Percentiles rank a stretch among this genome's conserved stretches.
These are phyloP conservation scores for mouse (Mus musculus) DNA, from an alignment of 2,113 vertebrate genomes.

Conservation along the genomic window GRCm39 chrX:99521001-99521500, in stretches of 20 bases:
- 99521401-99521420: not conserved
- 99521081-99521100: not conserved
- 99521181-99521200: too few relatives aligned
- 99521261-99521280: conserved; percentile 22
- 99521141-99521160: not conserved
- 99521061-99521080: not conserved
- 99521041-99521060: not conserved
- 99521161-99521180: not conserved
- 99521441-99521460: not conserved
- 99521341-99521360: not conserved
- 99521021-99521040: not conserved
- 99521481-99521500: not conserved
- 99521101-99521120: not conserved
- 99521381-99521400: not conserved
- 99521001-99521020: not conserved
- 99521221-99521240: conserved; percentile 41
- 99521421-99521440: too few relatives aligned
- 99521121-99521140: conserved; percentile 9
- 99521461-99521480: not conserved
- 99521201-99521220: not conserved
- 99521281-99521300: not conserved
- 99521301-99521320: not conserved
- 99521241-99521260: not conserved
- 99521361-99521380: not conserved
- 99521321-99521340: conserved; percentile 34